phyloP scores from a whole-genome alignment of 2,888 invertebrate genomes.

The Bugulina stolonifera region DNA sequence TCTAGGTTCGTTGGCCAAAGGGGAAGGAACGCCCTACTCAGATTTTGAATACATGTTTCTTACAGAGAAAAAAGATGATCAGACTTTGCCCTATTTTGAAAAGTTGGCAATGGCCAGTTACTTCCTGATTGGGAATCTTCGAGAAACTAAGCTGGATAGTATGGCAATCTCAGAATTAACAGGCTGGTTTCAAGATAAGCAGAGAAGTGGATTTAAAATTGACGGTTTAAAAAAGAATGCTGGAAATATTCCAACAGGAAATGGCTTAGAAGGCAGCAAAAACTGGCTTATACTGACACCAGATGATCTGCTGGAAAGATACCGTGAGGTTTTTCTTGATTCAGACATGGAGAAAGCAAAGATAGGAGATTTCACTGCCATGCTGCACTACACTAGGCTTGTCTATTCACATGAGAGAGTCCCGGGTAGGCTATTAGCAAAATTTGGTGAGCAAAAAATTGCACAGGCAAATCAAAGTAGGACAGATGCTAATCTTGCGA shows the following conservation, averaged over 20 bases:
- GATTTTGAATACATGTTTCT: conserved; percentile 14
- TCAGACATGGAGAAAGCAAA: not conserved
- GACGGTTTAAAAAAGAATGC: not conserved
- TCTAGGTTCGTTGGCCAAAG: not conserved
- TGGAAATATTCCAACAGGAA: conserved; percentile 17
- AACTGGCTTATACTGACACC: not conserved
- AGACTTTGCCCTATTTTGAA: not conserved
- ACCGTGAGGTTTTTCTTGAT: not conserved
- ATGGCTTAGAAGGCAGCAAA: not conserved
- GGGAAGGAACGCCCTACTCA: not conserved
- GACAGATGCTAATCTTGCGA: not conserved
- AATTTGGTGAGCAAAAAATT: not conserved
- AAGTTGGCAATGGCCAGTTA: not conserved
- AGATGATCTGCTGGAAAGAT: not conserved
- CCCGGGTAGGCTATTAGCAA: not conserved
- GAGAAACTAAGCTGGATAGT: not conserved
- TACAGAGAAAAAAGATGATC: not conserved
- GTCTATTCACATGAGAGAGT: not conserved
- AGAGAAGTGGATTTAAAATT: not conserved
- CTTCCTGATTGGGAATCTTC: not conserved
- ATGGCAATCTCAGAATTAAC: not conserved
- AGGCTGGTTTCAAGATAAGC: conserved; percentile 9
- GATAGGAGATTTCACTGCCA: not conserved
- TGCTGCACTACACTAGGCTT: not conserved
- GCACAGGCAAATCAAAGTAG: not conserved